Evolutionary conservation across 1,140 invertebrate species (phyloP).

Genomic region (Oreohelix idahoensis): DNA sequence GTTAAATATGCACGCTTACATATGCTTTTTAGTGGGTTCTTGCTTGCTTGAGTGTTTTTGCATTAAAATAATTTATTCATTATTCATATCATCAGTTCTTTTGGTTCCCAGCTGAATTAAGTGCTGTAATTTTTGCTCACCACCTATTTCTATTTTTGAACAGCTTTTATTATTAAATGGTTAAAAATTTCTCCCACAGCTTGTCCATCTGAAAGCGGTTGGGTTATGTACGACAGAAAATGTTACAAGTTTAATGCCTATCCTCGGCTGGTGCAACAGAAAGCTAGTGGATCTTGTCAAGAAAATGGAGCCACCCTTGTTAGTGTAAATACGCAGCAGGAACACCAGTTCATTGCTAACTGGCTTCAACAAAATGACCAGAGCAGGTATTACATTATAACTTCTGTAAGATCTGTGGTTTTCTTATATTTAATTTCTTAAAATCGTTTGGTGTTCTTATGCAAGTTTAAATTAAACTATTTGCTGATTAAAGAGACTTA

Average conservation of each 20-base stretch:
- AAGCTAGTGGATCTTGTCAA: neutral
- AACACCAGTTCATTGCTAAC: constrained; percentile 25
- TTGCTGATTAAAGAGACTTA: too few species aligned
- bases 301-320: constrained; percentile 25
- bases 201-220: constrained; percentile 19
- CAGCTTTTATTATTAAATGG: constrained; percentile 12
- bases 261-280: constrained; percentile 5
- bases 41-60: too few species aligned
- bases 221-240: constrained; percentile 12
- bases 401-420: neutral
- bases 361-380: constrained; percentile 29
- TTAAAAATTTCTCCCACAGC: neutral
- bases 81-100: too few species aligned
- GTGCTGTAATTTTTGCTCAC: too few species aligned
- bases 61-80: too few species aligned
- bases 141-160: too few species aligned
- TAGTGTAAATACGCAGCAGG: constrained; percentile 13
- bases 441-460: too few species aligned
- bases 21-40: too few species aligned
- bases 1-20: too few species aligned
- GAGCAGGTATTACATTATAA: constrained; percentile 3
- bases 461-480: too few species aligned
- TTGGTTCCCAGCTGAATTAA: too few species aligned
- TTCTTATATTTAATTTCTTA: too few species aligned
- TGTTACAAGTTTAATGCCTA: constrained; percentile 25